Evolutionary conservation across 2,113 vertebrate species (phyloP), one percentile per base, ranked within the genome.

Genomic region (Vombatus ursinus): DNA sequence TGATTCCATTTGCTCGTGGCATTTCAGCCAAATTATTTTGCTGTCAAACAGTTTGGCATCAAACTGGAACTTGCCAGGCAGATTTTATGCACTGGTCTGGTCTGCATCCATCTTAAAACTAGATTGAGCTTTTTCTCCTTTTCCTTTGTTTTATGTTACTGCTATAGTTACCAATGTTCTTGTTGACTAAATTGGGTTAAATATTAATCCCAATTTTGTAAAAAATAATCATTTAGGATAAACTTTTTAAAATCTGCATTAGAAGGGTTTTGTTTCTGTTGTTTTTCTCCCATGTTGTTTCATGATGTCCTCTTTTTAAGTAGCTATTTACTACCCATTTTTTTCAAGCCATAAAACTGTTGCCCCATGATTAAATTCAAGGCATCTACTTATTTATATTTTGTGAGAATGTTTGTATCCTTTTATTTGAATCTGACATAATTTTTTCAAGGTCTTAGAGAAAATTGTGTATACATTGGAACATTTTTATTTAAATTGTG

Each of bases 401-500:
- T 50, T 90, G 49, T 91, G 91, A 94, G 50, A 94, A 37, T 53
- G 2, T 92, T 61, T 93, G 24, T 49, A 92, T 90, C 22, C 24
- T 9, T 50, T 4, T 92, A 4, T 47, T 77, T 52, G 95, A 57
- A 31, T 7, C 48, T 94, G 84, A 49, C 23, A 48, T 89, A 31
- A 14, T 92, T 89, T 49, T 47, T 95, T 31, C 52, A 92, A 50
- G 31, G 31, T 93, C n/a, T 52, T 89, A 48, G 44, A 52, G 92
- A 94, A 53, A 50, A 96, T 91, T 91, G 47, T 91, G 57, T 93
- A 25, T 95, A 28, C 90, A 23, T 52, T 50, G 2, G 16, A n/a
- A 61, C 25, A 94, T 12, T 92, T 89, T 51, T 96, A 16, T 92
- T 8, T 95, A 26, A 26, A 90, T 94, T 93, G 19, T 92, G n/a